A percentile compares a stretch with the other conserved stretches of the same genome.
Evolutionary conservation across 2,113 vertebrate species (phyloP).

Genomic region (Dipodomys stephensi): DNA sequence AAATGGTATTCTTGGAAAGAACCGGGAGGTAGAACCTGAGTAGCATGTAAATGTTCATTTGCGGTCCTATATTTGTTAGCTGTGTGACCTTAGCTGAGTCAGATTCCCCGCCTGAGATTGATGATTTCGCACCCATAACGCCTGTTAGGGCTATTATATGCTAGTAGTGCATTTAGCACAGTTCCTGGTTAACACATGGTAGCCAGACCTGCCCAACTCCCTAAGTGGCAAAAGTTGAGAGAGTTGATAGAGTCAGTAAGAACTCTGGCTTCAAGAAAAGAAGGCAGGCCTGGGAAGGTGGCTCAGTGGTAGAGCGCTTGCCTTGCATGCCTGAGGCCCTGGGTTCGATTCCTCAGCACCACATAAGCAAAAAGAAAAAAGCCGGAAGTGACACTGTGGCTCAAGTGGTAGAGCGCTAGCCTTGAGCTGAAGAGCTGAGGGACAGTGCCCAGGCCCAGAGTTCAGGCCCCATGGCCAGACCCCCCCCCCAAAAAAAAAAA

Average conservation of each 20-base stretch:
- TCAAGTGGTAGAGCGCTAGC: too few species aligned
- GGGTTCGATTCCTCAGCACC: too few species aligned
- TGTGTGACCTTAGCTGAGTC: constrained; percentile 9
- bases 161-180: neutral
- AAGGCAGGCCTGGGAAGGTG: too few species aligned
- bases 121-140: neutral
- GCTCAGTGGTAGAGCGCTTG: too few species aligned
- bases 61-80: neutral
- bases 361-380: too few species aligned
- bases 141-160: neutral
- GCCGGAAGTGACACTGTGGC: too few species aligned
- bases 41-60: neutral
- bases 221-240: neutral
- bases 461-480: too few species aligned
- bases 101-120: neutral
- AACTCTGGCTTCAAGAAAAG: neutral
- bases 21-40: neutral
- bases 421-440: too few species aligned
- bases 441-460: too few species aligned
- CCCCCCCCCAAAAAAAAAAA: too few species aligned
- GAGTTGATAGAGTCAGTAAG: neutral
- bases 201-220: neutral
- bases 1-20: neutral
- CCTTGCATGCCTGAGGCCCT: too few species aligned
- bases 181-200: constrained; percentile 12